These are phyloP conservation scores for Slavum lentiscoides DNA, from an alignment of 2,888 invertebrate species.

Conservation along the genomic window DNA sequence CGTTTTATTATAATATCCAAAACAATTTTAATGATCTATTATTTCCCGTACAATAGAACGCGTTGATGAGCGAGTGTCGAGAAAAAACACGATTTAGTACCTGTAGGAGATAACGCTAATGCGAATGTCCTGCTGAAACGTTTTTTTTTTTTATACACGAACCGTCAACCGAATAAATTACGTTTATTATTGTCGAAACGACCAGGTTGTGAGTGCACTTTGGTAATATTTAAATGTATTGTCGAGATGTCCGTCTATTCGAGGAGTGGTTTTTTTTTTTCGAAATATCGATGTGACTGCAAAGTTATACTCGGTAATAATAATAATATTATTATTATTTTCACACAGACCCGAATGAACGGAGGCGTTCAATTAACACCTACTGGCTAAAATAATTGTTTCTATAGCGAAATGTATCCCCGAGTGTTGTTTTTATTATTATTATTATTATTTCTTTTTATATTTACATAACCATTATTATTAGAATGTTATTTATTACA, in stretches of 20 bases:
- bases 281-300: slow-evolving; percentile 4
- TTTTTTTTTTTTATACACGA: background rate
- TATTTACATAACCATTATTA: background rate
- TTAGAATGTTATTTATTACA: background rate
- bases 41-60: no score
- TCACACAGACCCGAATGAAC: background rate
- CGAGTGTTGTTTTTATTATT: background rate
- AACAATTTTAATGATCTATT: no score
- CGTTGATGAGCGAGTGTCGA: no score
- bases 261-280: slow-evolving; percentile 26
- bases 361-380: slow-evolving; percentile 45
- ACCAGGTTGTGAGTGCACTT: no score
- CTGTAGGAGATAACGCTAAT: no score
- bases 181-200: background rate
- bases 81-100: no score
- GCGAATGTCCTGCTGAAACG: no score
- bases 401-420: background rate
- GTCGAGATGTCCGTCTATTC: background rate
- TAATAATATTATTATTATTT: background rate
- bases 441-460: background rate
- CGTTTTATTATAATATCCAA: no score
- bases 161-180: background rate
- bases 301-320: background rate
- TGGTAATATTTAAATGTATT: background rate
- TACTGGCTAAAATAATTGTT: slow-evolving; percentile 34